A percentile compares a stretch with the other conserved stretches of the same genome.
Evolutionary conservation across 2,888 invertebrate species (phyloP).

Genomic region (Lobophora halterata): DNA sequence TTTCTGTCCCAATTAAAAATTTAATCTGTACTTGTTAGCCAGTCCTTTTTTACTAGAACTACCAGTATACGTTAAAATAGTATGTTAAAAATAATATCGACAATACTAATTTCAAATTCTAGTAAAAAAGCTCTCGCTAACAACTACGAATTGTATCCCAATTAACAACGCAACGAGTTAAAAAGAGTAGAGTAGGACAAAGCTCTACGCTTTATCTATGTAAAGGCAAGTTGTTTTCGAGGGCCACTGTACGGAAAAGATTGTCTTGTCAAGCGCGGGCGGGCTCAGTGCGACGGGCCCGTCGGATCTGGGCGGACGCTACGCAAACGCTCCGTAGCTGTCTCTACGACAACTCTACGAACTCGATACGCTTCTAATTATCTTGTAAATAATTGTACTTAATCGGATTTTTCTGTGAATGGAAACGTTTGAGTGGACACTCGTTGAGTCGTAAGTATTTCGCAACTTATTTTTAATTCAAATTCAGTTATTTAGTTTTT

Average conservation of each 20-base stretch:
- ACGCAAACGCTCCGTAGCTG: constrained; percentile 50
- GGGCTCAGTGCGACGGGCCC: constrained; percentile 69
- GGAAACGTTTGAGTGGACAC: constrained; percentile 39
- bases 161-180: constrained; percentile 48
- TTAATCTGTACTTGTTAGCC: too few species aligned
- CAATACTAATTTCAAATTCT: too few species aligned
- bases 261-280: constrained; percentile 71
- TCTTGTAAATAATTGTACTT: constrained; percentile 6
- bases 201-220: constrained; percentile 64
- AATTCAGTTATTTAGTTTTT: too few species aligned
- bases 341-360: constrained; percentile 47
- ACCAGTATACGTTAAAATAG: too few species aligned
- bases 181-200: constrained; percentile 59
- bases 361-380: constrained; percentile 30
- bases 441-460: constrained; percentile 56
- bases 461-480: not conserved
- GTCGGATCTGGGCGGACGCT: constrained; percentile 65
- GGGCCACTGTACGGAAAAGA: constrained; percentile 70
- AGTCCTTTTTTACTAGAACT: too few species aligned
- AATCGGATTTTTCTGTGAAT: constrained; percentile 23
- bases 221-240: constrained; percentile 73
- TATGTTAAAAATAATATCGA: too few species aligned
- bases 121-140: too few species aligned
- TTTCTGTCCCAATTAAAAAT: too few species aligned
- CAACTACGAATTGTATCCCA: constrained; percentile 33